phyloP scores from a whole-genome alignment of 2,888 invertebrate species.

The Epistrophe grossulariae region DNA sequence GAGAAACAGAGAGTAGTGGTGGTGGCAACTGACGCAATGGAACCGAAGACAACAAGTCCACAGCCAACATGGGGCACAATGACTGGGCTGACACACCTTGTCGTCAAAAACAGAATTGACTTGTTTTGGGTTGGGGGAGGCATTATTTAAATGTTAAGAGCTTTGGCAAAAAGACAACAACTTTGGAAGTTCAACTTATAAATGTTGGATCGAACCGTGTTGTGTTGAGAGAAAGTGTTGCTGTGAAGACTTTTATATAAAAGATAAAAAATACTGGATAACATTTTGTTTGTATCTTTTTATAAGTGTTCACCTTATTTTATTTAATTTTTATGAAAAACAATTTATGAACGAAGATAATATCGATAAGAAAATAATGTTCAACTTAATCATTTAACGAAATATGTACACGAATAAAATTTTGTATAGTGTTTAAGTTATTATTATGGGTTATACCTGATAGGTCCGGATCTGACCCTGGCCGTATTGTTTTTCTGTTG shows the following conservation, averaged over 20 bases:
- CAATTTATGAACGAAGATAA: too few species aligned
- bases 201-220: constrained; percentile 6
- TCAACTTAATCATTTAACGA: too few species aligned
- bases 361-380: too few species aligned
- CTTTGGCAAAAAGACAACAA: constrained; percentile 38
- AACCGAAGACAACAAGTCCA: constrained; percentile 56
- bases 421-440: too few species aligned
- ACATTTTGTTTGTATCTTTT: too few species aligned
- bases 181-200: constrained; percentile 17
- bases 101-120: neutral
- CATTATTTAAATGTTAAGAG: constrained; percentile 2
- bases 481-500: too few species aligned
- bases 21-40: neutral
- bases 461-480: too few species aligned
- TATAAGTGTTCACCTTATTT: too few species aligned
- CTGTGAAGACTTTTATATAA: constrained; percentile 1
- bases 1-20: neutral
- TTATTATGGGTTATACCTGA: too few species aligned
- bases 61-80: constrained; percentile 45
- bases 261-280: neutral
- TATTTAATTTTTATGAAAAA: too few species aligned
- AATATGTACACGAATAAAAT: too few species aligned
- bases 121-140: constrained; percentile 13
- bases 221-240: constrained; percentile 21
- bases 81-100: constrained; percentile 56